Conservation (phyloP, 2,888 invertebrate genomes). For the Melanophora roralis region DNA sequence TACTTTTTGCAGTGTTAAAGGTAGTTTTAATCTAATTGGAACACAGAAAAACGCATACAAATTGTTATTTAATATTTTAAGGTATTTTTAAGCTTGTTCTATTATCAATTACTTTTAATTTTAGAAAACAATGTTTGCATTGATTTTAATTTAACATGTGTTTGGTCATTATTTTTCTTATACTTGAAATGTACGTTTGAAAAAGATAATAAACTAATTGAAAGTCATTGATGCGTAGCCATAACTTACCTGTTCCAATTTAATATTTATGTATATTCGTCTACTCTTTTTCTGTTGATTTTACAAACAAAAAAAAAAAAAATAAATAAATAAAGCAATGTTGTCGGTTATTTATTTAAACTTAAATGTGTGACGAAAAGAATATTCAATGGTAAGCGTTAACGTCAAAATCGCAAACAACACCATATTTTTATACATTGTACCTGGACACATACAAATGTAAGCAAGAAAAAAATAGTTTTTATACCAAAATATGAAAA, state of each 20-base stretch:
- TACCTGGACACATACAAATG: too few species aligned
- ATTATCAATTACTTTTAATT: background rate
- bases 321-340: too few species aligned
- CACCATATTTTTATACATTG: too few species aligned
- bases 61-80: background rate
- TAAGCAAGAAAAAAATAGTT: too few species aligned
- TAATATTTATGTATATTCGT: background rate
- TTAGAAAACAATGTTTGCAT: constrained; percentile 14
- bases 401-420: too few species aligned
- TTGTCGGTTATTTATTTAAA: too few species aligned
- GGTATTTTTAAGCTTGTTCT: background rate
- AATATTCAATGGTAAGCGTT: too few species aligned
- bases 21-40: too few species aligned
- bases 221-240: constrained; percentile 35
- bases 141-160: constrained; percentile 18
- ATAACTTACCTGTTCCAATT: constrained; percentile 42
- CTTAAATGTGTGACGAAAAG: too few species aligned
- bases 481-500: too few species aligned
- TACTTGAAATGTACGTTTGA: background rate
- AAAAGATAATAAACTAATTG: constrained; percentile 45
- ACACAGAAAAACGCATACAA: too few species aligned
- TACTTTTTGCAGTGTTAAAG: too few species aligned
- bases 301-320: constrained; percentile 31
- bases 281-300: background rate
- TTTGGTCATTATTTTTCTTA: background rate